Base-by-base conservation (phyloP, 2,797 vertebrate genomes). In the Onychomys torridus region DNA sequence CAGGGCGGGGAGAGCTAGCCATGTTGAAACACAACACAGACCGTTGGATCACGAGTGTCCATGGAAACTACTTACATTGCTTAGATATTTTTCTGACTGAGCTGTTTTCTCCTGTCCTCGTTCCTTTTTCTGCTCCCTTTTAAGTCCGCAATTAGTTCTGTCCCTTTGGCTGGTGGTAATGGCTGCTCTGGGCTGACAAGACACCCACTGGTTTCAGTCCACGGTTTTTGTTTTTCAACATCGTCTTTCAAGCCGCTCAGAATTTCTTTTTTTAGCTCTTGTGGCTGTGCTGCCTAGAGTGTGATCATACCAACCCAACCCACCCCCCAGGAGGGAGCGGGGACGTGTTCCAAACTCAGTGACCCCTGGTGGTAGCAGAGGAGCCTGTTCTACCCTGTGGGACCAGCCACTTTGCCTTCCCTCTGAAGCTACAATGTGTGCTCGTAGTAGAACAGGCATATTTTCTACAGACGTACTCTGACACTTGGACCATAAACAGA, bases 211-310 rank as follows among this genome's bases (percentile, higher is more conserved):
- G 95, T 98, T 98, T 98, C 96, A 96, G 98, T 98, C 98, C 97
- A 97, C 98, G 98, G 98, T 98, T 98, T 98, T 98, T 98, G 98
- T 98, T 98, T 98, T 98, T 97, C 98, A 97, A 98, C 97, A 98
- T 97, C 96, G 93, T 98, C 98, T 98, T 98, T 98, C 98, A 97
- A 97, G 97, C 97, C 97, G 93, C 97, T 98, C 97, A 88, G 89
- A 97, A 75, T 97, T 97, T 98, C 98, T 98, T 98, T 98, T 98
- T 98, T 98, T 98, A 98, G 98, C 89, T 85, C 98, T 98, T 98
- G 96, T 97, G 97, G 95, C 95, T 97, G 96, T 97, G 29, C 0
- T 97, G 94, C 98, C 96, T 85, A 78, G 96, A 96, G 98, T 98
- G 97, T 94, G 96, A 98, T 97, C 98, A 91, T 84, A 79, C 97